Conservation (phyloP, 2,113 vertebrate genomes). For the Donacobius atricapilla region DNA sequence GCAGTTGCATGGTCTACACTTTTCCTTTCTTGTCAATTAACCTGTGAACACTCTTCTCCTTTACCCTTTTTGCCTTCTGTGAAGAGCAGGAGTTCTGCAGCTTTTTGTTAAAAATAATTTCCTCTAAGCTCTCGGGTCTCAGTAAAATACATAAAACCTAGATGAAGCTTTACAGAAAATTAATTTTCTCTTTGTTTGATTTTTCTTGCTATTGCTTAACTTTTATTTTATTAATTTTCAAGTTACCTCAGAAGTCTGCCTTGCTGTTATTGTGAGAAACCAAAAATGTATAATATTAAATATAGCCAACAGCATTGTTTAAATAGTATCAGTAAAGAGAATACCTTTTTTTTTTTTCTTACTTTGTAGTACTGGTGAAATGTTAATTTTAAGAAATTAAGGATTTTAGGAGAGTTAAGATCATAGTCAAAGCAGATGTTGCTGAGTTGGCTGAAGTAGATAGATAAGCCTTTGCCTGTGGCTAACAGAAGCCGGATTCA, state of each 20-base stretch:
- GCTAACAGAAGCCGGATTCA: too few relatives aligned
- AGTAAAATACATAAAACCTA: background rate
- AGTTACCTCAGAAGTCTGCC: background rate
- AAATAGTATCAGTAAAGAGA: background rate
- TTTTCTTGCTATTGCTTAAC: background rate
- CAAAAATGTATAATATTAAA: background rate
- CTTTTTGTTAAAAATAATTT: background rate
- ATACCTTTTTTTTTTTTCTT: background rate
- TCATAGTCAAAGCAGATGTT: too few relatives aligned
- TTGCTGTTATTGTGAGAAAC: background rate
- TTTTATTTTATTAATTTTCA: background rate
- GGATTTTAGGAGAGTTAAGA: too few relatives aligned
- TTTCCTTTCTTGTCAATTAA: background rate
- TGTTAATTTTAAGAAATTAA: too few relatives aligned
- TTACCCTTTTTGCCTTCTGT: background rate
- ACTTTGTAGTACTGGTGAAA: background rate
- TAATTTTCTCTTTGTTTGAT: background rate
- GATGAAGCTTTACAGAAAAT: background rate
- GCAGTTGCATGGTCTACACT: background rate
- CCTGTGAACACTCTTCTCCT: background rate
- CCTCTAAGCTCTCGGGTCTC: fast-evolving
- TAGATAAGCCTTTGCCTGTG: too few relatives aligned
- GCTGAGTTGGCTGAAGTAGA: too few relatives aligned
- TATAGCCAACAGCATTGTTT: background rate
- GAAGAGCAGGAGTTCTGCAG: background rate